These are phyloP conservation scores for Agriotes lineatus DNA, from an alignment of 2,888 invertebrate species.

Conservation along the genomic window DNA sequence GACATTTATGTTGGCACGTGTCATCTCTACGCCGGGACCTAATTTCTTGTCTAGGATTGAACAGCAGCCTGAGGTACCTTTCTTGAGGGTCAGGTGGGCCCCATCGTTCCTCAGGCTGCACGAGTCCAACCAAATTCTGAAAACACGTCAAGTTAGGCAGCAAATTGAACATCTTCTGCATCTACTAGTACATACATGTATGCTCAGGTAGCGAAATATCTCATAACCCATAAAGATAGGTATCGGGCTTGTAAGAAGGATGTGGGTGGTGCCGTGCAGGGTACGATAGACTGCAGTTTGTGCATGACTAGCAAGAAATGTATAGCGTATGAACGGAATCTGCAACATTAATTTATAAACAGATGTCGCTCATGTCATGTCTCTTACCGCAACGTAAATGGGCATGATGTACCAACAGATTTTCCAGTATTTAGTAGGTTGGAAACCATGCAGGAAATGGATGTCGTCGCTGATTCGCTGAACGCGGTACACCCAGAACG, in stretches of 20 bases:
- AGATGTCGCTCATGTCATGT: no score
- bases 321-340: background rate
- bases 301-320: no score
- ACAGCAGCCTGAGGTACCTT: conserved; percentile 38
- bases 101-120: conserved; percentile 46
- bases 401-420: conserved; percentile 49
- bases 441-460: conserved; percentile 49
- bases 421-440: conserved; percentile 50
- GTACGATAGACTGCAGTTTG: no score
- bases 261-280: no score
- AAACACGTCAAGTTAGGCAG: background rate
- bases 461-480: conserved; percentile 51
- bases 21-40: conserved; percentile 43
- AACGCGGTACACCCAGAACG: conserved; percentile 51
- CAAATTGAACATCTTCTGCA: background rate
- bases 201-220: conserved; percentile 22
- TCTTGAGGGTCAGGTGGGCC: conserved; percentile 44
- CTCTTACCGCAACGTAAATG: conserved; percentile 25
- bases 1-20: conserved; percentile 45
- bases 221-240: conserved; percentile 6
- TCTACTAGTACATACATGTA: conserved; percentile 17
- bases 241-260: conserved; percentile 18
- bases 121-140: conserved; percentile 44
- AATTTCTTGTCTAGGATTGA: conserved; percentile 49
- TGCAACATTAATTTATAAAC: background rate